Base-by-base conservation (phyloP, 1,140 invertebrate species). In the Diachasma alloeum region DNA sequence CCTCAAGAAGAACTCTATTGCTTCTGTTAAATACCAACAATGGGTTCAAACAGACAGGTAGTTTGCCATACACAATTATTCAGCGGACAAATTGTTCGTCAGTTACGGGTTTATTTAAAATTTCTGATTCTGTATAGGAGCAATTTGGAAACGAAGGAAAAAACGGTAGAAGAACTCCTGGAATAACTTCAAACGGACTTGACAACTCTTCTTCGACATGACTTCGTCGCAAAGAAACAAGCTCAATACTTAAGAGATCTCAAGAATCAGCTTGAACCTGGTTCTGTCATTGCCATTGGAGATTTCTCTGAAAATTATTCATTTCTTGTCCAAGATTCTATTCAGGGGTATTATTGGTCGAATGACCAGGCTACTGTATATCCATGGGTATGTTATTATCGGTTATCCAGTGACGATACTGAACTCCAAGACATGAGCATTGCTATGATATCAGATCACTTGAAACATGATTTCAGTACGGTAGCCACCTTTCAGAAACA, bases 281-380 rank as follows among this genome's bases (percentile, higher is more conserved):
- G 22, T 63, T 48, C 59, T n/a, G 71, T 72, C 73, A 22, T 80
- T 22, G 48, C 67, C 11, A 19, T 78, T 19, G 72, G 79, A 44
- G 82, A 86, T 77, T 85, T 84, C 79, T 79, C 80, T 42, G 77
- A 86, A 77, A 84, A 86, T 63, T 86, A 79, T 76, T 74, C 77
- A 48, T 85, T 84, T 59, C 42, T 83, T 0, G 63, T 83, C 48
- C 80, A 85, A 76, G 79, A 86, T 80, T 79, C 76, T 63, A 80
- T 81, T 59, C 80, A 86, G 71, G 53, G 78, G 13, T 79, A 39
- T 63, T 81, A 84, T 74, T 85, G 82, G 79, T 66, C 37, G 15
- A 83, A 80, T 66, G 36, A 36, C n/a, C 24, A 67, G 24, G 22
- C 24, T 67, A 67, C 63, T 26, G n/a, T 75, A 36, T n/a, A 26